A percentile compares a stretch with the other conserved stretches of the same genome.
Evolutionary conservation across 2,888 invertebrate species (phyloP).

Genomic region (Atrina japonica): DNA sequence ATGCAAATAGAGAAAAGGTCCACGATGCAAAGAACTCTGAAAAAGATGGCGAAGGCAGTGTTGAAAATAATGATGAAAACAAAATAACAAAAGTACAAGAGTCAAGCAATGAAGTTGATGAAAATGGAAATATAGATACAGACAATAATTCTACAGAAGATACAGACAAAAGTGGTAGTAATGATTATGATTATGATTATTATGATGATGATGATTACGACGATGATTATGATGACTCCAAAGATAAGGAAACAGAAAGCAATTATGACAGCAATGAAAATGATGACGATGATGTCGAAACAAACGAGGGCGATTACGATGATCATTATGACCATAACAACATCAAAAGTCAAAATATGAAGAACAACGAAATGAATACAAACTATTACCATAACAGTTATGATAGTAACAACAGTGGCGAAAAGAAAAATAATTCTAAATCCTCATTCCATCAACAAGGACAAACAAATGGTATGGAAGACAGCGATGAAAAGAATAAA

Average conservation of each 20-base stretch:
- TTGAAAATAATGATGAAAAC: not conserved
- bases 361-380: not conserved
- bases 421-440: not conserved
- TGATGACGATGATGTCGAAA: not conserved
- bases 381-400: not conserved
- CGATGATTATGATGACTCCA: not conserved
- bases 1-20: not conserved
- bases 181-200: slow-evolving; percentile 18
- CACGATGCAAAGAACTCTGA: not conserved
- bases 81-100: not conserved
- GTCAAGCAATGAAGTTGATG: not conserved
- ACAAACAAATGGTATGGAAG: not conserved
- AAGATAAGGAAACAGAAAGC: slow-evolving; percentile 1
- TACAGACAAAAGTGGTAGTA: slow-evolving; percentile 2
- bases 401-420: not conserved
- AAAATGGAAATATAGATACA: not conserved
- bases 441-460: too few relatives aligned
- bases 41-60: not conserved
- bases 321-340: not conserved
- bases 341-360: not conserved
- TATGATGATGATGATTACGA: slow-evolving; percentile 3
- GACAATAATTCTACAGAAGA: not conserved
- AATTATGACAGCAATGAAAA: not conserved
- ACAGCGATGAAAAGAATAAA: not conserved
- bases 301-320: not conserved